phyloP scores from a whole-genome alignment of 2,113 vertebrate species.

The Sarotherodon lohbergeri region DNA sequence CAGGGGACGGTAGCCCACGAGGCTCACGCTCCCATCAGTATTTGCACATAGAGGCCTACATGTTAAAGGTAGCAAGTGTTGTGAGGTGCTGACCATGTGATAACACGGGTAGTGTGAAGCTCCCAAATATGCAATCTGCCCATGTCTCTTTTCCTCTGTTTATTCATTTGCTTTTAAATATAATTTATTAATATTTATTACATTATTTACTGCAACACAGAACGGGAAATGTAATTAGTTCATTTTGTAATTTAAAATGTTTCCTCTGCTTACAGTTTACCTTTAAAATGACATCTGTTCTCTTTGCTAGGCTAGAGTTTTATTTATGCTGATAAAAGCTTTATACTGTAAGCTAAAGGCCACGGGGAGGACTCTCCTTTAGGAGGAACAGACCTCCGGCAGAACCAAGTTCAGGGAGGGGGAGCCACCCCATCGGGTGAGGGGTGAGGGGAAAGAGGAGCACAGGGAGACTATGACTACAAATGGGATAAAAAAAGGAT shows the following conservation, averaged over 20 bases:
- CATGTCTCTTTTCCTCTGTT: background rate
- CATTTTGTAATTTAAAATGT: background rate
- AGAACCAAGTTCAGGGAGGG: background rate
- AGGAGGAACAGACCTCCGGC: background rate
- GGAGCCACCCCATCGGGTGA: background rate
- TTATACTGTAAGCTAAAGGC: background rate
- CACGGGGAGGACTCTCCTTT: background rate
- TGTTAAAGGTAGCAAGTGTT: background rate
- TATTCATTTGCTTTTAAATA: background rate
- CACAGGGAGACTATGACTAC: background rate
- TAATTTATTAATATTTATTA: background rate
- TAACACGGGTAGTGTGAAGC: background rate
- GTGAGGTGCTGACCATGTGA: background rate
- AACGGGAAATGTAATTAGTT: background rate
- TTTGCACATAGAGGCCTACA: background rate
- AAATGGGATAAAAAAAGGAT: background rate
- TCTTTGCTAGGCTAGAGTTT: background rate
- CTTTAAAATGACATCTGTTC: background rate
- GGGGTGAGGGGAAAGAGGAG: background rate
- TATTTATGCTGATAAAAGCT: background rate
- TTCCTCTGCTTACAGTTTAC: background rate
- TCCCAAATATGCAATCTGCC: background rate
- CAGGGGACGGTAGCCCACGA: constrained; percentile 4
- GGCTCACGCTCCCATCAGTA: background rate
- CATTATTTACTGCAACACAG: background rate